These are phyloP conservation scores for Agriopis leucophaearia DNA, from an alignment of 2,888 invertebrate genomes.

Conservation along the genomic window DNA sequence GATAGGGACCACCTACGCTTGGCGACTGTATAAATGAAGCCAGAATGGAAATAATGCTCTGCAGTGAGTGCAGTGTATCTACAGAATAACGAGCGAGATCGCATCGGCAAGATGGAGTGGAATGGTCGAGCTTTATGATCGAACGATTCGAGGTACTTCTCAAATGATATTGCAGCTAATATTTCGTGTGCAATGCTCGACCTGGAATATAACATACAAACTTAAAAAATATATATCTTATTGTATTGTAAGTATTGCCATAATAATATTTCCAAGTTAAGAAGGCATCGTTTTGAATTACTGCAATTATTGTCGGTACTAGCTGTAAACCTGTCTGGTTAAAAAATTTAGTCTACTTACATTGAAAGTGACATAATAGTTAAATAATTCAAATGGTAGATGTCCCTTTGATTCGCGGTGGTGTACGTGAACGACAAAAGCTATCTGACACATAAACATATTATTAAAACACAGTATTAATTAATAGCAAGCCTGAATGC, in stretches of 20 bases:
- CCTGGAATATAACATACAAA: background rate
- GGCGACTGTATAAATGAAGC: slow-evolving; percentile 58
- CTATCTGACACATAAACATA: no score
- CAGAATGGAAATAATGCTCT: slow-evolving; percentile 63
- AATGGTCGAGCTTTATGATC: slow-evolving; percentile 56
- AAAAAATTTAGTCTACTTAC: no score
- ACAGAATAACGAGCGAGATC: slow-evolving; percentile 59
- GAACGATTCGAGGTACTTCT: slow-evolving; percentile 53
- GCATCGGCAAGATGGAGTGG: slow-evolving; percentile 57
- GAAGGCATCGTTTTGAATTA: no score
- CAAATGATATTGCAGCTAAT: slow-evolving; percentile 35
- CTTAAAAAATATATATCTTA: background rate
- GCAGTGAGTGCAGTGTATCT: slow-evolving; percentile 44
- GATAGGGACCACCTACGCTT: slow-evolving; percentile 77
- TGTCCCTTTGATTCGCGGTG: no score
- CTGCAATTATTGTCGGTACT: no score
- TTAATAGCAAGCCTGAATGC: background rate
- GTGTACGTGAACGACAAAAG: no score
- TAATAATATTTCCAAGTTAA: no score
- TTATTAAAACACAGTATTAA: background rate
- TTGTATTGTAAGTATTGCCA: no score
- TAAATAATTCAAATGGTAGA: no score
- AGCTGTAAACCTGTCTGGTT: no score
- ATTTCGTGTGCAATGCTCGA: slow-evolving; percentile 17
- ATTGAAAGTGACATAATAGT: no score